phyloP scores from a whole-genome alignment of 1,140 invertebrate genomes.

The Scylla paramamosain region DNA sequence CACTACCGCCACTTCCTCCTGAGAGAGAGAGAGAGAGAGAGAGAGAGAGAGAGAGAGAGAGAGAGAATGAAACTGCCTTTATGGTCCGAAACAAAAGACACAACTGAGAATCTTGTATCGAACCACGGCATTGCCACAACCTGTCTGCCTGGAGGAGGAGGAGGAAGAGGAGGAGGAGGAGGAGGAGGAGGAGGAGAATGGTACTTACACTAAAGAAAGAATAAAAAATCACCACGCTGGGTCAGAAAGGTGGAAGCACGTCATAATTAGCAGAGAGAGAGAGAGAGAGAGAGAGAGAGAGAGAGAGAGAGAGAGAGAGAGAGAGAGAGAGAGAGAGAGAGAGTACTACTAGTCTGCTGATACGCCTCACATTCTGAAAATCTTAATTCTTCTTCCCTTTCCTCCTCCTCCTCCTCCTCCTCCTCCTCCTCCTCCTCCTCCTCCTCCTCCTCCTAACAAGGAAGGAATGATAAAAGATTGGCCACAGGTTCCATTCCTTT shows the following conservation, averaged over 20 bases:
- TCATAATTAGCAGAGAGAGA: not conserved
- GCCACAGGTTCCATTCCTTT: not conserved
- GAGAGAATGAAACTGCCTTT: not conserved
- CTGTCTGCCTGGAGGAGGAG: too few species aligned
- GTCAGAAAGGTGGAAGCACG: not conserved
- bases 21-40: not conserved
- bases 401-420: not conserved
- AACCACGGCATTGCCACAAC: not conserved
- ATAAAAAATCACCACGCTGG: not conserved
- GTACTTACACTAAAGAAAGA: not conserved
- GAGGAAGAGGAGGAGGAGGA: constrained; percentile 7
- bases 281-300: constrained; percentile 20
- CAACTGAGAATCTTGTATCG: not conserved
- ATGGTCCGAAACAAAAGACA: not conserved
- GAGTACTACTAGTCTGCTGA: too few species aligned
- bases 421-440: not conserved
- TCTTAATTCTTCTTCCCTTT: not conserved
- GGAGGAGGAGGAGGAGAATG: not conserved
- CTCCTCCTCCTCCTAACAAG: not conserved
- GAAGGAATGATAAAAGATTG: constrained; percentile 16
- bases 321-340: too few species aligned
- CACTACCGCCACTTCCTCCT: not conserved
- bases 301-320: not conserved
- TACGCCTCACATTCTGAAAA: too few species aligned
- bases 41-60: constrained; percentile 40